phyloP scores from a whole-genome alignment of 1,140 invertebrate genomes.

The Caerostris darwini region DNA sequence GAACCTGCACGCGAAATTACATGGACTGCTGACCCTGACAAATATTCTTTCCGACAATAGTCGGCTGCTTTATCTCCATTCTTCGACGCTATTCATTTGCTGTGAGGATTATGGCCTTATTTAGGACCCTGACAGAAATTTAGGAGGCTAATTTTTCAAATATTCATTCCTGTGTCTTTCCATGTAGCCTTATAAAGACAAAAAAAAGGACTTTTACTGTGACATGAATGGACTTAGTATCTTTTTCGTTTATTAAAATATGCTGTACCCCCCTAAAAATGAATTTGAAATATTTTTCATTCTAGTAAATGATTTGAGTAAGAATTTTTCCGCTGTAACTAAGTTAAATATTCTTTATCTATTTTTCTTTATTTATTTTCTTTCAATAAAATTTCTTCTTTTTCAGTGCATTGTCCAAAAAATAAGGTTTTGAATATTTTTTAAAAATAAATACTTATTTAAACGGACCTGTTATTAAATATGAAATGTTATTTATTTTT shows the following conservation, averaged over 20 bases:
- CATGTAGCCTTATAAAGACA: not conserved
- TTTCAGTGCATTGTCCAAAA: too few relatives aligned
- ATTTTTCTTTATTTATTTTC: too few relatives aligned
- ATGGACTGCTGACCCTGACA: constrained; percentile 47
- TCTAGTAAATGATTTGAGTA: too few relatives aligned
- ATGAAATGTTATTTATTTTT: too few relatives aligned
- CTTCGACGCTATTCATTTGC: constrained; percentile 15
- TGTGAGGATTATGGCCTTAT: not conserved
- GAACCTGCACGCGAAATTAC: constrained; percentile 54
- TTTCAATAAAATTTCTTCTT: too few relatives aligned
- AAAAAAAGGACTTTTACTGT: not conserved
- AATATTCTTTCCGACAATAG: constrained; percentile 6
- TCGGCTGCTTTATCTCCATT: not conserved
- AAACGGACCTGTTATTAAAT: too few relatives aligned
- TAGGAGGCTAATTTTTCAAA: not conserved
- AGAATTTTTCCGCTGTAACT: too few relatives aligned
- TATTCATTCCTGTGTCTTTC: not conserved
- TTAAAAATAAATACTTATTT: too few relatives aligned
- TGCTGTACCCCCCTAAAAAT: not conserved
- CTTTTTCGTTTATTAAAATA: not conserved
- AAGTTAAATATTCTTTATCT: too few relatives aligned
- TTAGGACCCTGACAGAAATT: not conserved
- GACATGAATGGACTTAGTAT: not conserved
- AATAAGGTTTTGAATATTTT: too few relatives aligned
- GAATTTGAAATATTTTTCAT: not conserved